Base-by-base conservation (phyloP, 2,797 vertebrate species). In the Enteromius fasciolatus region DNA sequence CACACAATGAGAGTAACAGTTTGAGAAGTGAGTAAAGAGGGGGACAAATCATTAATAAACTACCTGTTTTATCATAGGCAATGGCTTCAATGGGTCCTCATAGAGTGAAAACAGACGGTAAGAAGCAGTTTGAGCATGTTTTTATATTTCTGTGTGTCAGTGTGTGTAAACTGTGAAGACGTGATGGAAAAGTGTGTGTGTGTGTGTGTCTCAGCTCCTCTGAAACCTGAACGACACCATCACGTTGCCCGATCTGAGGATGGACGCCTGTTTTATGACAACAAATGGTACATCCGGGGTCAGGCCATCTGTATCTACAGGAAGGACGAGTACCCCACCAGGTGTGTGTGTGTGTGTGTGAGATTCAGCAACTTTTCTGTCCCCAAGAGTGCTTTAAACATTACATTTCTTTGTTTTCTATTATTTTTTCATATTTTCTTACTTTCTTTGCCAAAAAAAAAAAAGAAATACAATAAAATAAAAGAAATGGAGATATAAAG, bases 261-360 rank as follows among this genome's bases (percentile, higher is more conserved):
- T 48, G 98, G 98, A 63, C 95, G 95, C 41, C 95, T 99, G 18
- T 97, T 97, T 91, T 99, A 99, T 74, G 96, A 99, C 83, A 97
- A 97, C 80, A 97, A 99, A 86, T 99, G 97, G 98, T 99, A 97
- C 90, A 95, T 95, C 88, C 95, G 97, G 82, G 98, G 98, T 82
- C 98, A 99, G 87, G 94, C 95, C 4, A 99, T 99, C 93, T 97
- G 95, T 83, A 99, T 99, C 92, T 97, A 97, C 94, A 97, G 96
- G 90, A 99, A 98, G 93, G 98, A 99, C 79, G 98, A 99, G 86
- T 97, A 94, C 90, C 97, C 98, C 67, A 97, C 96, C 84, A 99
- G 96, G 98, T 94, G 76, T 23, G 90, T 79, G 57, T 64, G 23
- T 57, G 64, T 31, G 44, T 46, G 46, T 46, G 44, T 4, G 61